These are phyloP conservation scores for Scaptomyza reducta DNA, from an alignment of 2,888 invertebrate genomes.

Conservation along the genomic window DNA sequence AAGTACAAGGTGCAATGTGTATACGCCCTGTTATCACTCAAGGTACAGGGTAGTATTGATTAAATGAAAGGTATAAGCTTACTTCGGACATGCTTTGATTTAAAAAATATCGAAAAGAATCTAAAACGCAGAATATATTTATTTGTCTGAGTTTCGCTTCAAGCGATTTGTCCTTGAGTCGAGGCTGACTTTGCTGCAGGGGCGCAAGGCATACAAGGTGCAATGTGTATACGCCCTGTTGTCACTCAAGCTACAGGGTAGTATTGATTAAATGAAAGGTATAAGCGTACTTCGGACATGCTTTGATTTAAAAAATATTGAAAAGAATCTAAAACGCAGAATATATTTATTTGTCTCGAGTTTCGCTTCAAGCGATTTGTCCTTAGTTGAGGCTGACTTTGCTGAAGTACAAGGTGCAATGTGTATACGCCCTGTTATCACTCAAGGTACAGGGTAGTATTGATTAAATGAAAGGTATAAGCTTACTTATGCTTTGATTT, in stretches of 20 bases:
- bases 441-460: slow-evolving; percentile 17
- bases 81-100: no score
- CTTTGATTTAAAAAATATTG: slow-evolving; percentile 41
- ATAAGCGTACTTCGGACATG: slow-evolving; percentile 21
- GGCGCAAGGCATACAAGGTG: no score
- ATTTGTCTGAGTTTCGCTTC: no score
- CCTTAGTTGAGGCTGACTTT: no score
- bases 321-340: slow-evolving; percentile 32
- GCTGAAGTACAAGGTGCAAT: background rate
- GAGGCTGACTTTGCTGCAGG: no score
- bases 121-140: no score
- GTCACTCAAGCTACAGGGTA: slow-evolving; percentile 9
- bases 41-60: no score
- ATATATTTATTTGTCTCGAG: background rate
- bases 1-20: no score
- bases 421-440: background rate
- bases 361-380: slow-evolving; percentile 65
- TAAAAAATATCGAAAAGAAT: no score
- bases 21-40: no score
- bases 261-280: slow-evolving; percentile 15
- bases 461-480: slow-evolving; percentile 10
- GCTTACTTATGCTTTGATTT: slow-evolving; percentile 49
- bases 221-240: background rate
- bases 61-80: no score
- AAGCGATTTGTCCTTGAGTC: no score